Conservation (phyloP, 1,140 invertebrate genomes). For the Akabosia matsudoensis region DNA sequence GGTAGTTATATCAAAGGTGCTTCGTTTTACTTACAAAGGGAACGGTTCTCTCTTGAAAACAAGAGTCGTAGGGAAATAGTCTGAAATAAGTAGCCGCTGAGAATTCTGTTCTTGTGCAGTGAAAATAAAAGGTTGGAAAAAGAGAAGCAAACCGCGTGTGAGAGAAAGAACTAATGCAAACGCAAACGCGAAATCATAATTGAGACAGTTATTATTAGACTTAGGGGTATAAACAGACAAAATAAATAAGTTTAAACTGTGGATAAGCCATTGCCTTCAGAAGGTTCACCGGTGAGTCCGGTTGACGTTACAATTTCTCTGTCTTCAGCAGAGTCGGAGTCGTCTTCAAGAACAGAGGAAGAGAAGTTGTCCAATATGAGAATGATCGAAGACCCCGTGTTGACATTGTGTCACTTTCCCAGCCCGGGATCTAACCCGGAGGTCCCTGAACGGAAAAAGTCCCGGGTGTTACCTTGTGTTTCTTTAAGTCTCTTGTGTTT, state of each 20-base stretch:
- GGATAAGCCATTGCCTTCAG: conserved; percentile 41
- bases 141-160: not conserved
- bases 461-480: conserved; percentile 45
- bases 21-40: too few species aligned
- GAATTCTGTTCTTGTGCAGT: too few species aligned
- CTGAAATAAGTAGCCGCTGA: too few species aligned
- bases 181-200: not conserved
- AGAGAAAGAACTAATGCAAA: not conserved
- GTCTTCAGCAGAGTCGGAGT: conserved; percentile 45
- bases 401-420: conserved; percentile 47
- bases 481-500: conserved; percentile 47
- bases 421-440: conserved; percentile 46
- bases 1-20: too few species aligned
- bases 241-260: conserved; percentile 35
- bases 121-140: too few species aligned
- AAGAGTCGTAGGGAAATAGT: too few species aligned
- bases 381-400: conserved; percentile 48
- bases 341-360: conserved; percentile 35
- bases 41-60: too few species aligned
- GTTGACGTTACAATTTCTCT: conserved; percentile 34
- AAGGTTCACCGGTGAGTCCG: conserved; percentile 44
- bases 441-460: conserved; percentile 45
- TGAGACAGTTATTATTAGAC: conserved; percentile 10
- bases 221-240: not conserved
- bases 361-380: conserved; percentile 45